phyloP scores from a whole-genome alignment of 2,888 invertebrate genomes.

The Diadegma fenestrale region DNA sequence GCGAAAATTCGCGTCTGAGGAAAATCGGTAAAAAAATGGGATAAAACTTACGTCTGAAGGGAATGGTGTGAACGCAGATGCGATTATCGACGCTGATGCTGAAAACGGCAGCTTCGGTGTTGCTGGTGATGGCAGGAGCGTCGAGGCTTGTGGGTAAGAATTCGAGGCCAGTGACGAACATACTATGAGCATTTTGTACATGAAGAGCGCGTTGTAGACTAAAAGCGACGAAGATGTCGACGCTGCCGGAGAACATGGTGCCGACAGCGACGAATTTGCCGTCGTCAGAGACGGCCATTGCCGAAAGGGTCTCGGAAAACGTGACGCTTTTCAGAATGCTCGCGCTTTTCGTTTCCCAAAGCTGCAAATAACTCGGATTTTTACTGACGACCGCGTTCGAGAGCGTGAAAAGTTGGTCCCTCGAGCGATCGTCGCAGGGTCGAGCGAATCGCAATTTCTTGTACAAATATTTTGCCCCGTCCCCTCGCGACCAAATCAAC shows the following conservation, averaged over 20 bases:
- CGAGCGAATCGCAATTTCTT: constrained; percentile 90
- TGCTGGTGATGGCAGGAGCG: constrained; percentile 90
- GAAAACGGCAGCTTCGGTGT: constrained; percentile 94
- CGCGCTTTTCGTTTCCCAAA: constrained; percentile 91
- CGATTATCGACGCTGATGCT: constrained; percentile 98
- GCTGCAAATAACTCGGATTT: constrained; percentile 91
- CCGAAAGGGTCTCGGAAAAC: constrained; percentile 92
- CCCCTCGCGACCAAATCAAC: constrained; percentile 91
- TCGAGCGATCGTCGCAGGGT: constrained; percentile 88
- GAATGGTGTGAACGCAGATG: constrained; percentile 95
- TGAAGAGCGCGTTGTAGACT: constrained; percentile 95
- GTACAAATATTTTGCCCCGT: constrained; percentile 92
- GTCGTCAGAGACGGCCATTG: constrained; percentile 95
- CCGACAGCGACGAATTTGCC: constrained; percentile 97
- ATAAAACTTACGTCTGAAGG: constrained; percentile 89
- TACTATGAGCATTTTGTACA: constrained; percentile 94
- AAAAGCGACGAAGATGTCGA: constrained; percentile 95
- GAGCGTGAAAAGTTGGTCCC: constrained; percentile 90
- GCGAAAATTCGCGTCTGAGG: too few species aligned
- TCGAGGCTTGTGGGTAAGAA: constrained; percentile 92
- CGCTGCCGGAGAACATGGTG: constrained; percentile 96
- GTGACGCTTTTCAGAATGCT: constrained; percentile 86
- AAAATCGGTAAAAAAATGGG: not conserved
- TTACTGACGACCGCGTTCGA: constrained; percentile 93
- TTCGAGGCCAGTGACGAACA: constrained; percentile 98